These are phyloP conservation scores for Cyphomyrus plagiostoma DNA, from an alignment of 2,113 vertebrate species.

Conservation along the genomic window DNA sequence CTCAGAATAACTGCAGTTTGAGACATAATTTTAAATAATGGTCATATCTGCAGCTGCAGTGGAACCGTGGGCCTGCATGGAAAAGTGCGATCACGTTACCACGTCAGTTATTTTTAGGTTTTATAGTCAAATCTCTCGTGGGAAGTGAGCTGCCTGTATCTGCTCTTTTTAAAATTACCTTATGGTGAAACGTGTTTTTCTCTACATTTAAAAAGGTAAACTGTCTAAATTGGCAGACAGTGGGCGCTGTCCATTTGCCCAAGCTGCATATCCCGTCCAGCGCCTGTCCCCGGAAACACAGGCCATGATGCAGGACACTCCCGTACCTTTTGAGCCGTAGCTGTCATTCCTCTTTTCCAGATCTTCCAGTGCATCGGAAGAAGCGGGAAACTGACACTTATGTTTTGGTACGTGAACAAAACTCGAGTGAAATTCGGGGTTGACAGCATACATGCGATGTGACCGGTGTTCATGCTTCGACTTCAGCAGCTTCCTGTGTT, in stretches of 20 bases:
- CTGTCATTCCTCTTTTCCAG: conserved; percentile 36
- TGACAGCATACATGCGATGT: neutral
- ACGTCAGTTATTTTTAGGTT: neutral
- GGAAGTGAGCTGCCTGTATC: neutral
- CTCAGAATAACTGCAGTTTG: neutral
- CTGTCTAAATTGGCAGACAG: neutral
- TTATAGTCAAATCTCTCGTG: neutral
- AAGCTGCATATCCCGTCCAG: neutral
- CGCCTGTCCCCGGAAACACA: neutral
- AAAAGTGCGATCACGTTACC: neutral
- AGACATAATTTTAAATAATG: neutral
- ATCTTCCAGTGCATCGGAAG: conserved; percentile 56
- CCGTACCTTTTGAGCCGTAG: neutral
- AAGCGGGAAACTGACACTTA: conserved; percentile 58
- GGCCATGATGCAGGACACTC: neutral
- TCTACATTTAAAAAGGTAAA: neutral
- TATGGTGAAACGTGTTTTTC: neutral
- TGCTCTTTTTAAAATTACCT: neutral
- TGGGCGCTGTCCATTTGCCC: neutral
- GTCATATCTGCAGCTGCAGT: neutral
- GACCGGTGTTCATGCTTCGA: neutral
- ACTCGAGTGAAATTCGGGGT: no score
- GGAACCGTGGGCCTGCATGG: neutral
- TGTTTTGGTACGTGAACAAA: conserved; percentile 50
- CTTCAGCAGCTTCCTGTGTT: neutral